Conservation (phyloP, 2,888 invertebrate genomes). For the Netelia inedita region DNA sequence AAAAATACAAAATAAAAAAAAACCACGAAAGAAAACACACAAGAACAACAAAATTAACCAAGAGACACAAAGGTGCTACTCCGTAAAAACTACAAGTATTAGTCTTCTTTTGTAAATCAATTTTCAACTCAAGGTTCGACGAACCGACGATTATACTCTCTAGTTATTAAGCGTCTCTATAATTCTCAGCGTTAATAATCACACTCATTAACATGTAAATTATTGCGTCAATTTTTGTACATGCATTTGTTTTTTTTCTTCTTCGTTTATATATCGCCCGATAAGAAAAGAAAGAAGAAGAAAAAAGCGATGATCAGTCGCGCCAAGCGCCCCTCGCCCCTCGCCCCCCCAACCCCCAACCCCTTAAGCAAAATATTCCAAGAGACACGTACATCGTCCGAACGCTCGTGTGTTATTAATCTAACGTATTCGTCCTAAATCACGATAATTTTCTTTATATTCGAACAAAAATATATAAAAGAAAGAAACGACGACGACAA, state of each 20-base stretch:
- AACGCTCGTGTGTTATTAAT: too few relatives aligned
- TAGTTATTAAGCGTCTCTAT: constrained; percentile 16
- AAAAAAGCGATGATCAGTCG: too few relatives aligned
- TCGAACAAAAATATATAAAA: too few relatives aligned
- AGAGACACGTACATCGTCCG: too few relatives aligned
- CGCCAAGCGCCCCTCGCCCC: too few relatives aligned
- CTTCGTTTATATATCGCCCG: constrained; percentile 15
- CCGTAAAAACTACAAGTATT: constrained; percentile 31
- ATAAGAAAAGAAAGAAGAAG: not conserved
- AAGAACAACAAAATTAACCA: not conserved
- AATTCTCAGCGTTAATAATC: not conserved
- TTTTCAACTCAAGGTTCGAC: constrained; percentile 34
- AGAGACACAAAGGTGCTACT: not conserved
- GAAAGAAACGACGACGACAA: too few relatives aligned
- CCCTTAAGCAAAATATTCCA: too few relatives aligned
- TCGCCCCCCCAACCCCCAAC: too few relatives aligned
- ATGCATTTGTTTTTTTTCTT: constrained; percentile 13
- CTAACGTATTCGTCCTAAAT: too few relatives aligned
- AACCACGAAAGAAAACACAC: too few relatives aligned
- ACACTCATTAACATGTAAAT: constrained; percentile 37
- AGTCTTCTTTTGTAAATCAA: constrained; percentile 38
- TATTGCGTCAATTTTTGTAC: constrained; percentile 33
- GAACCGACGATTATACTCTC: constrained; percentile 13
- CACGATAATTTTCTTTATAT: too few relatives aligned
- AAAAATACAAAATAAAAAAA: too few relatives aligned